A percentile compares a stretch with the other conserved stretches of the same genome.
phyloP scores from a whole-genome alignment of 64 coral and sea anemone species.

The Pocillopora verrucosa region DNA sequence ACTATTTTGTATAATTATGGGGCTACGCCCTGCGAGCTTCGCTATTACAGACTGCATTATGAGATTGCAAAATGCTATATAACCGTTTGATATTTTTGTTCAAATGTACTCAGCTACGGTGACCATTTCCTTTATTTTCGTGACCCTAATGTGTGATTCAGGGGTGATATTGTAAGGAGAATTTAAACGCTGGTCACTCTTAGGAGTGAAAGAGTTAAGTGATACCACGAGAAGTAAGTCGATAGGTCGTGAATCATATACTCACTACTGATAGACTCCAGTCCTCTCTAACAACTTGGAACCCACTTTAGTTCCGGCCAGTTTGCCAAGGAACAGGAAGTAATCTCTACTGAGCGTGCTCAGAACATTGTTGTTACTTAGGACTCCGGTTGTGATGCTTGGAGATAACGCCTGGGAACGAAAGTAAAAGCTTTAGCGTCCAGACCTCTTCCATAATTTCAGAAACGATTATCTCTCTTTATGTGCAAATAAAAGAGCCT shows the following conservation, averaged over 20 bases:
- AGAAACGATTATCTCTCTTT: not conserved
- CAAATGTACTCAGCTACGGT: no score
- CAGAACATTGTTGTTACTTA: slow-evolving; percentile 82
- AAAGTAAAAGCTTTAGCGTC: not conserved
- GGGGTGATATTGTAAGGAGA: not conserved
- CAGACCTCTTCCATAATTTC: not conserved
- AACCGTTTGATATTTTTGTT: no score
- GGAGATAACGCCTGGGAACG: slow-evolving; percentile 62
- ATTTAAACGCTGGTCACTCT: no score
- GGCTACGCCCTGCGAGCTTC: no score
- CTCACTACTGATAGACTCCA: slow-evolving; percentile 98
- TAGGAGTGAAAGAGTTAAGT: no score
- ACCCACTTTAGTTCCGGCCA: slow-evolving; percentile 77
- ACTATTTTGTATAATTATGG: no score
- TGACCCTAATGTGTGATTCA: not conserved
- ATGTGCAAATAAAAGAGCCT: no score
- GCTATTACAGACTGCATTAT: no score
- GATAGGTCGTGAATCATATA: not conserved
- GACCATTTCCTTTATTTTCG: no score
- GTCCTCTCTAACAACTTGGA: slow-evolving; percentile 79
- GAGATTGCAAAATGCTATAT: no score
- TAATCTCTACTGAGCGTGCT: slow-evolving; percentile 86
- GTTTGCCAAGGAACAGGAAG: slow-evolving; percentile 92
- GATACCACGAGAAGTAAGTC: no score
- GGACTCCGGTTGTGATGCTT: slow-evolving; percentile 59